Base-by-base conservation (phyloP, 2,888 invertebrate species). In the Eupithecia dodoneata region DNA sequence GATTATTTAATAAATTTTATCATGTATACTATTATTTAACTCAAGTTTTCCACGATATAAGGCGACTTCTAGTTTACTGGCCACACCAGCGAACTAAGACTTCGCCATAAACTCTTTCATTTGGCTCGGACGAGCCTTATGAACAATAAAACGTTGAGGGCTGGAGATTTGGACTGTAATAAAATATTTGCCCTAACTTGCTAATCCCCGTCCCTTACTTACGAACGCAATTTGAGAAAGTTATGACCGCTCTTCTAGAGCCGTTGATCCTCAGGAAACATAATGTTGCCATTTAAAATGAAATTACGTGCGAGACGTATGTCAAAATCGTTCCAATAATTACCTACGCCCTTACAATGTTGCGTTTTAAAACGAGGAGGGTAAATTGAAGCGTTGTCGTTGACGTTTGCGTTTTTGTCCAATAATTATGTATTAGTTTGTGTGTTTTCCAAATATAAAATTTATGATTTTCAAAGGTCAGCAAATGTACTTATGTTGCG, bases 131-230 rank as follows among this genome's bases (percentile, higher is more conserved):
- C 94, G 94, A 93, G 94, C 90, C 95, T 95, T 95, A 95, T 95
- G 95, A 95, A 95, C 95, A 95, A 95, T 95, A 95, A 95, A 95
- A 95, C 92, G 92, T 91, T 91, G 93, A 95, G 95, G 94, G 94
- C 94, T 92, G 92, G 94, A 94, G 94, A 95, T 95, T 94, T 93
- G 93, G 95, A 91, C 94, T 92, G 93, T 95, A 95, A 94, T 95
- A 95, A 95, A 95, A 95, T 95, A 95, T 95, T 95, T 95, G 94
- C 95, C 94, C 93, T 92, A 92, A 92, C 94, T 90, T 91, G 93
- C 95, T 94, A 95, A 94, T 94, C 95, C 95, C 85, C 89, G 90
- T 93, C 94, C 94, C 93, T 93, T 90, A 93, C 94, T 94, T 92
- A 90, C 91, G 90, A 89, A 90, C 93, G 94, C 93, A 94, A 94